phyloP scores from a whole-genome alignment of 2,113 vertebrate species.

The Salvator merianae region DNA sequence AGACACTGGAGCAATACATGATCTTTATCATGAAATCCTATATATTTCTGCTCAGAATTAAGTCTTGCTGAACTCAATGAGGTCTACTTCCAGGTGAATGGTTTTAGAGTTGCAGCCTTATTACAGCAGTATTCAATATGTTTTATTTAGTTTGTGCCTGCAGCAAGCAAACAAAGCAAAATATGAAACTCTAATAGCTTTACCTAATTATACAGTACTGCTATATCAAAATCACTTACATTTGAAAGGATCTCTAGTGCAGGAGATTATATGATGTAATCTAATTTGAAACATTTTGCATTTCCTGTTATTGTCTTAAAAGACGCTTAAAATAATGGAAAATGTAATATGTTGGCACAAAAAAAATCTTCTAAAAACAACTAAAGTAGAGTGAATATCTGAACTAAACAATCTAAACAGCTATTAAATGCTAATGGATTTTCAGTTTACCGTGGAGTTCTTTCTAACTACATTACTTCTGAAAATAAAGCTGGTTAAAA shows the following conservation, averaged over 20 bases:
- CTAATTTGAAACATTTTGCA: constrained; percentile 33
- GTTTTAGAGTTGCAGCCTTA: neutral
- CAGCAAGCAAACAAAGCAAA: neutral
- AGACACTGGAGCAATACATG: no score
- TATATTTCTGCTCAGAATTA: no score
- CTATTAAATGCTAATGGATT: constrained; percentile 33
- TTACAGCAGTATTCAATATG: neutral
- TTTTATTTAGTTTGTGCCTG: constrained; percentile 26
- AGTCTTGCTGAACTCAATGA: neutral
- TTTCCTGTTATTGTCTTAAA: constrained; percentile 30
- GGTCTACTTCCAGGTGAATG: neutral
- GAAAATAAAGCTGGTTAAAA: neutral
- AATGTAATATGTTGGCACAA: constrained; percentile 24
- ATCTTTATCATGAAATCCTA: no score
- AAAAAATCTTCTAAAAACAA: constrained; percentile 1
- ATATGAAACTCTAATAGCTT: constrained; percentile 16
- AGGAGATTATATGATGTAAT: constrained; percentile 16
- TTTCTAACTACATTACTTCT: constrained; percentile 5
- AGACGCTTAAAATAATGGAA: constrained; percentile 21
- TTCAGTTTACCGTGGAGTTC: constrained; percentile 16
- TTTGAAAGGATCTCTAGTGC: constrained; percentile 13
- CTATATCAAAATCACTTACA: constrained; percentile 24
- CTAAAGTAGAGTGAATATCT: constrained; percentile 31
- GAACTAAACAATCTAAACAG: constrained; percentile 29
- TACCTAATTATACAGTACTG: constrained; percentile 23